These are phyloP conservation scores for Zaprionus kolodkinae DNA, from an alignment of 1,140 invertebrate genomes.

Conservation along the genomic window DNA sequence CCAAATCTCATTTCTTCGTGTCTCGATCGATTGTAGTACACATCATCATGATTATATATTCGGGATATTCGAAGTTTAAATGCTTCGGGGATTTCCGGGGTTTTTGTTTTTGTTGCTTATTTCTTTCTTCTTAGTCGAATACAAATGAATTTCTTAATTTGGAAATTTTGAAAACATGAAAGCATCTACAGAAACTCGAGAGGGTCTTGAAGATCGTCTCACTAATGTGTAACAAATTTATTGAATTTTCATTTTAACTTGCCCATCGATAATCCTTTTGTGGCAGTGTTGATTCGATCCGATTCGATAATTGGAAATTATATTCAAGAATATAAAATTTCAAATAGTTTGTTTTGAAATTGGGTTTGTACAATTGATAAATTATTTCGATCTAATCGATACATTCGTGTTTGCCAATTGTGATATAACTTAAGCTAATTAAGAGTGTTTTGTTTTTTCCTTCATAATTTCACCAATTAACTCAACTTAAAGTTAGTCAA, in stretches of 20 bases:
- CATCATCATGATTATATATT: conserved; percentile 39
- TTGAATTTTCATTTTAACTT: neutral
- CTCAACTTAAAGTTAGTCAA: conserved; percentile 68
- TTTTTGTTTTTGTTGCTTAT: conserved; percentile 16
- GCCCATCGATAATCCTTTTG: neutral
- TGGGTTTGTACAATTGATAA: conserved; percentile 12
- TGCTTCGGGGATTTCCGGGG: conserved; percentile 5
- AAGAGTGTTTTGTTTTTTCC: conserved; percentile 36
- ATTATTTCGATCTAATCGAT: conserved; percentile 13
- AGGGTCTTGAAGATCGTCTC: neutral
- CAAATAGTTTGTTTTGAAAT: conserved; percentile 3
- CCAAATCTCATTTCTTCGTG: conserved; percentile 46
- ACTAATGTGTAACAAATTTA: neutral
- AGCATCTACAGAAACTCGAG: neutral
- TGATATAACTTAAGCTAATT: conserved; percentile 7
- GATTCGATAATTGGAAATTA: neutral
- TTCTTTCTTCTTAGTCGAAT: conserved; percentile 26
- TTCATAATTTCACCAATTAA: conserved; percentile 51
- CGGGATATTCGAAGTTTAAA: conserved; percentile 27
- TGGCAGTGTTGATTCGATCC: neutral
- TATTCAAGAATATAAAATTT: neutral
- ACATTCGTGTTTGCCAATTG: conserved; percentile 20
- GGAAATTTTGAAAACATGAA: neutral
- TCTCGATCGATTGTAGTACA: conserved; percentile 6
- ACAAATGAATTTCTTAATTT: conserved; percentile 20